phyloP scores from a whole-genome alignment of 1,140 invertebrate genomes.

The Brachionus koreanus region DNA sequence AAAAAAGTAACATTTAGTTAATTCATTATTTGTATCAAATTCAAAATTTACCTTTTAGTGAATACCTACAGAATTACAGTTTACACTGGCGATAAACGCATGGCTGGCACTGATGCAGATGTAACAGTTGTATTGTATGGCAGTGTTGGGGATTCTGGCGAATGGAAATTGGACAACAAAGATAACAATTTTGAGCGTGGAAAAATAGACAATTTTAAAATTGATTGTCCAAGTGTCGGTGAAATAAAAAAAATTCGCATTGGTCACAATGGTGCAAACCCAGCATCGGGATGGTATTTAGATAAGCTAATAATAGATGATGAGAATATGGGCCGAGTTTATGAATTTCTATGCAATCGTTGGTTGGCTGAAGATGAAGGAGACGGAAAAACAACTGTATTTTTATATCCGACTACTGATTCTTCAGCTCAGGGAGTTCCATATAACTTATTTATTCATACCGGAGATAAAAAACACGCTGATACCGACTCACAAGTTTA shows the following conservation, averaged over 20 bases:
- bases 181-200: slow-evolving; percentile 54
- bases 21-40: not conserved
- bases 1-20: slow-evolving; percentile 50
- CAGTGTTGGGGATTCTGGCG: slow-evolving; percentile 50
- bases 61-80: slow-evolving; percentile 57
- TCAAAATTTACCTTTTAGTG: not conserved
- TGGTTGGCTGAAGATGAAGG: slow-evolving; percentile 56
- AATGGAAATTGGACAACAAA: slow-evolving; percentile 35
- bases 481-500: slow-evolving; percentile 56
- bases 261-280: slow-evolving; percentile 56
- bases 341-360: slow-evolving; percentile 53
- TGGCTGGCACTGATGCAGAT: slow-evolving; percentile 59
- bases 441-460: slow-evolving; percentile 55
- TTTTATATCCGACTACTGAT: slow-evolving; percentile 50
- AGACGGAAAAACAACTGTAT: slow-evolving; percentile 54
- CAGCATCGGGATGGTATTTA: slow-evolving; percentile 49
- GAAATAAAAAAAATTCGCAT: slow-evolving; percentile 53
- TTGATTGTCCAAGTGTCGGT: slow-evolving; percentile 54
- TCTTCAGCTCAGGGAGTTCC: slow-evolving; percentile 50
- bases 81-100: slow-evolving; percentile 58
- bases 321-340: slow-evolving; percentile 50
- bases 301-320: slow-evolving; percentile 55
- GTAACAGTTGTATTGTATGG: slow-evolving; percentile 55
- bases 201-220: slow-evolving; percentile 56
- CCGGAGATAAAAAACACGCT: slow-evolving; percentile 53